phyloP scores from a whole-genome alignment of 1,140 invertebrate genomes.

The Euwallacea similis region DNA sequence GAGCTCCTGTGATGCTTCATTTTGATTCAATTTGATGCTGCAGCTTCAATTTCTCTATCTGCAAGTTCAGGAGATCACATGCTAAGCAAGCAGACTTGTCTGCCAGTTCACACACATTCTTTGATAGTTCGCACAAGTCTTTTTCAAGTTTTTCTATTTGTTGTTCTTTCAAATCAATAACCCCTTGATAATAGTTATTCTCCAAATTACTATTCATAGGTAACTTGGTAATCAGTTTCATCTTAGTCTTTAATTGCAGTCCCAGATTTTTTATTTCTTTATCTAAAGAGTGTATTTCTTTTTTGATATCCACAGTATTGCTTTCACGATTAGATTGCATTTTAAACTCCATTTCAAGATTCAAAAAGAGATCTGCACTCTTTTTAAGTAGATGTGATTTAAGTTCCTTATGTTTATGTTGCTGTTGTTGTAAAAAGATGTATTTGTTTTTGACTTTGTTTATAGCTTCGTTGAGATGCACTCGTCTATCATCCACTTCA shows the following conservation, averaged over 20 bases:
- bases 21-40: not conserved
- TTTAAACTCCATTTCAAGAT: too few species aligned
- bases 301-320: too few species aligned
- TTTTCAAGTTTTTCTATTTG: not conserved
- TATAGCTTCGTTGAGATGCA: constrained; percentile 37
- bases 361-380: not conserved
- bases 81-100: not conserved
- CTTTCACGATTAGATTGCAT: too few species aligned
- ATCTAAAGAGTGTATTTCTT: too few species aligned
- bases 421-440: constrained; percentile 14
- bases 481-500: constrained; percentile 46
- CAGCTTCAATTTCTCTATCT: not conserved
- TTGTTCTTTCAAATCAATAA: not conserved
- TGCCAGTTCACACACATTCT: not conserved
- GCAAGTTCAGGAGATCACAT: not conserved
- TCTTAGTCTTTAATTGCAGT: too few species aligned
- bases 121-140: not conserved
- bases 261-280: too few species aligned
- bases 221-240: not conserved
- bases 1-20: not conserved
- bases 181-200: not conserved
- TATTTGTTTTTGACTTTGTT: constrained; percentile 22
- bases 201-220: not conserved
- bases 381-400: not conserved
- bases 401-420: not conserved